Evolutionary conservation across 2,113 vertebrate genomes (phyloP), one percentile per base, ranked within the genome.

Genomic region (Chaetorhynchus papuensis): DNA sequence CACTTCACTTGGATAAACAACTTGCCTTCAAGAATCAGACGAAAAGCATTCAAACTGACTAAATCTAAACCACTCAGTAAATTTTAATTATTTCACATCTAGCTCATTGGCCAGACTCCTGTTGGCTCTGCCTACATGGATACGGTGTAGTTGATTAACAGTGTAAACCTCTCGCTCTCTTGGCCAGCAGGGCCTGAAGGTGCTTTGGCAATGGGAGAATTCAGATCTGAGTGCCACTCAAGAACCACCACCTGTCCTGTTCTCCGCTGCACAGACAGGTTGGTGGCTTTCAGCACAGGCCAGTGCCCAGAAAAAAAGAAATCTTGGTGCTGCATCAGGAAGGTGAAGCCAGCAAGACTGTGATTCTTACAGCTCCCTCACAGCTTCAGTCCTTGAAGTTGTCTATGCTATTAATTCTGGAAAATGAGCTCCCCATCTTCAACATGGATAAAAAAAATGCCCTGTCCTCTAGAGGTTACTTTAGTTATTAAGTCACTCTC

Each of bases 1-100:
- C 60, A 44, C 75, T 95, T 94, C 37, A 64, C 90, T 64, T 90
- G 88, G 87, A 92, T 87, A 97, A 97, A 96, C 93, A 95, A 81
- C 66, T 95, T 92, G 89, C 65, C 87, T 92, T 94, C 80, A 87
- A 92, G 87, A 81, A 87, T 93, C 95, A 95, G 94, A 91, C 95
- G 78, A 52, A 83, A 81, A 95, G 64, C 59, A 65, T 91, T 92
- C 64, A 33, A 70, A 78, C 12, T 15, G 11, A 56, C 60, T 83
- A 42, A 71, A 80, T 63, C 60, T 78, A 94, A 89, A 52, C 28
- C 54, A 27, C 59, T 72, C 61, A 37, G 78, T 92, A 77, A 27
- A 76, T 83, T 82, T 76, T 41, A 83, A 35, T 72, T 87, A 79
- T 56, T 86, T 59, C 71, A 82, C 33, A 7, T 81, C 61, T 23